Evolutionary conservation across 1,140 invertebrate genomes (phyloP).

Genomic region (Andrena cerasifolii): DNA sequence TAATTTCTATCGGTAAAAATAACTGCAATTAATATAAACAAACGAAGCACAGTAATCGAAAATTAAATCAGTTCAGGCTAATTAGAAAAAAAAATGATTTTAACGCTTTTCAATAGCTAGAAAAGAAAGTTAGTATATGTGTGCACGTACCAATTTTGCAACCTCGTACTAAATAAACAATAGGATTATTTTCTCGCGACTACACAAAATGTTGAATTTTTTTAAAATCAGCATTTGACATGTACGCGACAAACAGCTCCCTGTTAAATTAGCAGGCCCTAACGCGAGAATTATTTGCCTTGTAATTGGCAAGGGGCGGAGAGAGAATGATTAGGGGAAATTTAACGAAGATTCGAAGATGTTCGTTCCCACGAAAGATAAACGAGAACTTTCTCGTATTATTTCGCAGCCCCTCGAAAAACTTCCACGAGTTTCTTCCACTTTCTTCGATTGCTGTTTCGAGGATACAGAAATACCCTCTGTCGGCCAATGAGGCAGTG

Average conservation of each 20-base stretch:
- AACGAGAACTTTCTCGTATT: constrained; percentile 9
- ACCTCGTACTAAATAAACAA: too few relatives aligned
- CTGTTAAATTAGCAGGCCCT: too few relatives aligned
- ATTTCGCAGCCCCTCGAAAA: neutral
- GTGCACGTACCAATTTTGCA: too few relatives aligned
- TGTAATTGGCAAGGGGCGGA: neutral
- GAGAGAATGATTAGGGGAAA: constrained; percentile 17
- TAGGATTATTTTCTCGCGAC: too few relatives aligned
- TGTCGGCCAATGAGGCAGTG: neutral
- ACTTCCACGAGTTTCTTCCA: neutral
- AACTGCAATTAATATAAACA: too few relatives aligned
- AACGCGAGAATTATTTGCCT: constrained; percentile 13
- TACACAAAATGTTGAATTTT: too few relatives aligned
- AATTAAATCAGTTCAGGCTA: too few relatives aligned
- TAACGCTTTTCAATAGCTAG: too few relatives aligned
- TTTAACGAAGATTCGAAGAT: constrained; percentile 9
- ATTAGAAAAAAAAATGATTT: too few relatives aligned
- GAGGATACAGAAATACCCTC: neutral
- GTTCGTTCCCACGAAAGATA: constrained; percentile 13
- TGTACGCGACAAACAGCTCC: neutral
- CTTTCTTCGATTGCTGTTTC: neutral
- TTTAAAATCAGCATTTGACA: constrained; percentile 13
- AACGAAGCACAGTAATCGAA: too few relatives aligned
- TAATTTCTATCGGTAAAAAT: too few relatives aligned
- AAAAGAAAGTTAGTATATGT: too few relatives aligned